Evolutionary conservation across 2,113 vertebrate genomes (phyloP).

Genomic region (Phainopepla nitens): DNA sequence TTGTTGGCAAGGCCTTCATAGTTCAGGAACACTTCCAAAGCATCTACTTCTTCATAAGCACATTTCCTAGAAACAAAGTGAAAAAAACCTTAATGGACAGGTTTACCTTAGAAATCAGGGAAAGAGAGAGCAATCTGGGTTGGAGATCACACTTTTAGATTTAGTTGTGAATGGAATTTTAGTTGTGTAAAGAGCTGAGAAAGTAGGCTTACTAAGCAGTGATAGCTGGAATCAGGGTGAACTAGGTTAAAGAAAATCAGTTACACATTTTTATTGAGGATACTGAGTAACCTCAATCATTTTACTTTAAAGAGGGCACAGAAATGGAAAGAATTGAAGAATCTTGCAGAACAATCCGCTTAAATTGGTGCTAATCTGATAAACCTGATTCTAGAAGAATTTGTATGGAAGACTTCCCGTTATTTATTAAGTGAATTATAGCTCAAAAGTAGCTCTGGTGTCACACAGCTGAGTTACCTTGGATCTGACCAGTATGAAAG

Average conservation of each 20-base stretch:
- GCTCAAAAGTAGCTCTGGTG: background rate
- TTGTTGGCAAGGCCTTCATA: background rate
- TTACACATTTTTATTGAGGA: background rate
- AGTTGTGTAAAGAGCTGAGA: background rate
- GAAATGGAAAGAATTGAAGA: background rate
- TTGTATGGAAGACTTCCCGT: background rate
- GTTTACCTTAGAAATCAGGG: background rate
- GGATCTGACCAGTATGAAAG: background rate
- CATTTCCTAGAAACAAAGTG: background rate
- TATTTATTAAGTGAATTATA: background rate
- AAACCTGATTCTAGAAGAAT: background rate
- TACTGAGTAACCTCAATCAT: background rate
- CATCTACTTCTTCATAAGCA: background rate
- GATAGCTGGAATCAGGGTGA: background rate
- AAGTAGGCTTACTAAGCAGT: background rate
- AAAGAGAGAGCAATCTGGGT: background rate
- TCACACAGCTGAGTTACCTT: background rate
- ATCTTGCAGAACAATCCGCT: background rate
- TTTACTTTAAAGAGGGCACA: background rate
- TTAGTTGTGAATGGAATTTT: background rate
- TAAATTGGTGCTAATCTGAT: background rate
- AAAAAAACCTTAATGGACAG: background rate
- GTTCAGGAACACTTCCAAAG: background rate
- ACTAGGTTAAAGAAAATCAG: background rate
- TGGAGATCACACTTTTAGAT: background rate